Evolutionary conservation across 2,797 vertebrate genomes (phyloP), one percentile per base, ranked within the genome.

Genomic region (Chaenodraco wilsoni): DNA sequence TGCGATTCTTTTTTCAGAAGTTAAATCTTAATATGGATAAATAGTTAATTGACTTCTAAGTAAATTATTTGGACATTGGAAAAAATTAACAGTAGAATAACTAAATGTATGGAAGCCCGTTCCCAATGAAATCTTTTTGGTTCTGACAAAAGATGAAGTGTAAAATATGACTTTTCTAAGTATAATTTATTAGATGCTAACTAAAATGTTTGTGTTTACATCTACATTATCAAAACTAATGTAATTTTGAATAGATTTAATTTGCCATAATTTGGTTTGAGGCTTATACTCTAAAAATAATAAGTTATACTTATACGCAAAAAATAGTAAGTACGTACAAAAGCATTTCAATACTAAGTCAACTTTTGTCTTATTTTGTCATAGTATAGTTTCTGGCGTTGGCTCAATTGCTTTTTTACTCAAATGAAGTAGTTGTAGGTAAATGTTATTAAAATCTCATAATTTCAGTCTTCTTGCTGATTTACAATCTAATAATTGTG

Each of bases 111-210:
- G 21, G 49, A 49, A 44, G 21, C 9, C 9, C 11, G 14, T 45
- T 57, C 0, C 4, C 0, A n/a, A 17, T 5, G 4, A 0, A 16
- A 23, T 45, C n/a, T 1, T 12, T 57, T 48, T 12, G 7, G 33
- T 33, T 33, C 3, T 3, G 15, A 27, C 4, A 2, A 46, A 23
- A 16, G 5, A 7, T 2, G 2, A 4, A 45, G 21, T 50, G 14
- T 23, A 49, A 21, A 21, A 19, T 19, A 6, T 59, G 6, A 57
- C 2, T 23, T 58, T 41, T 15, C 14, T 12, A 60, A 45, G 8
- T 13, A 9, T 5, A 17, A 17, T 8, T 46, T 21, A 2, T 37
- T 9, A 61, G 1, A 2, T 37, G 4, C 1, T 40, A 7, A 16
- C 0, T 37, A 1, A 3, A 15, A 31, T 44, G 23, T 19, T 3